A percentile compares a stretch with the other conserved stretches of the same genome.
Conservation (phyloP, 2,888 invertebrate genomes). For the Eulithis testata region DNA sequence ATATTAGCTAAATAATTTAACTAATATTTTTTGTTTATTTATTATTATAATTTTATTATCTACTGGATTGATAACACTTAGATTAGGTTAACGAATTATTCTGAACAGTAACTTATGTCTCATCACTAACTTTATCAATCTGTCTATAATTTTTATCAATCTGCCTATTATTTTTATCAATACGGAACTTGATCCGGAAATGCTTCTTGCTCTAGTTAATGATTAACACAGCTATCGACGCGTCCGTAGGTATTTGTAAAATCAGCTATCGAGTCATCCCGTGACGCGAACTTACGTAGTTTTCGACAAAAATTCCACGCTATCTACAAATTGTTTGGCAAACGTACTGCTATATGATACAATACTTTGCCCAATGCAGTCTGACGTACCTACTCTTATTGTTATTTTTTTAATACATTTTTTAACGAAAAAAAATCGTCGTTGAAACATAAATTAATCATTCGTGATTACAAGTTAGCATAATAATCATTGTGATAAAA, state of each 20-base stretch:
- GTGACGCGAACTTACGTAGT: slow-evolving; percentile 21
- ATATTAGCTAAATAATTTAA: too few species aligned
- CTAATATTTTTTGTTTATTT: too few species aligned
- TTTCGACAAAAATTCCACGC: slow-evolving; percentile 17
- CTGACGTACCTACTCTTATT: slow-evolving; percentile 8
- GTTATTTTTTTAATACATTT: neutral
- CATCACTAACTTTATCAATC: neutral
- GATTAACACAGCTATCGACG: slow-evolving; percentile 6
- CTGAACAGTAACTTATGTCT: neutral
- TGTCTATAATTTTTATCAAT: slow-evolving; percentile 2
- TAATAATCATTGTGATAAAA: neutral
- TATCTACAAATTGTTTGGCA: slow-evolving; percentile 27
- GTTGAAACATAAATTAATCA: too few species aligned
- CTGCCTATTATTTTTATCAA: slow-evolving; percentile 10
- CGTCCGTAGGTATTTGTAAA: slow-evolving; percentile 8
- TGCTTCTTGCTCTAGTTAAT: slow-evolving; percentile 26
- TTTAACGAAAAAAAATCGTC: neutral
- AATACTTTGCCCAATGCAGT: slow-evolving; percentile 16
- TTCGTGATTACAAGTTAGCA: too few species aligned
- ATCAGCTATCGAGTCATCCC: slow-evolving; percentile 20
- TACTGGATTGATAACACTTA: too few species aligned
- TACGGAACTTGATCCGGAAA: slow-evolving; percentile 25
- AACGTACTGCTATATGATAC: slow-evolving; percentile 13
- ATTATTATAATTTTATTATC: too few species aligned
- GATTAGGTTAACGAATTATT: too few species aligned